These are phyloP conservation scores for Atta colombica DNA, from an alignment of 1,140 invertebrate species.

Conservation along the genomic window DNA sequence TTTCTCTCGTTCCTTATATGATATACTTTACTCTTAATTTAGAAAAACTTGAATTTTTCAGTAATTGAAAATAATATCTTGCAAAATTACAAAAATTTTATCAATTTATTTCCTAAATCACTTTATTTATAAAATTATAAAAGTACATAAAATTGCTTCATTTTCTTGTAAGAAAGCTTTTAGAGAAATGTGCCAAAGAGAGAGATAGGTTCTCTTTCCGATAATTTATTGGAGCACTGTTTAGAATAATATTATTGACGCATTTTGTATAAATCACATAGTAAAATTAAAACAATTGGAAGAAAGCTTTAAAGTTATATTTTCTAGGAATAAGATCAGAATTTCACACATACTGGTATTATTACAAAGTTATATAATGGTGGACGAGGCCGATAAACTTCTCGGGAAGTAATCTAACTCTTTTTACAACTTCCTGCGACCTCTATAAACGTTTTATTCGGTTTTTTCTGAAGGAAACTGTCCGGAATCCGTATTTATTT, in stretches of 20 bases:
- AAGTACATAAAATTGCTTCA: not conserved
- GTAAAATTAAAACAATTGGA: not conserved
- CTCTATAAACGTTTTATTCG: slow-evolving; percentile 29
- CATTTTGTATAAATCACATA: not conserved
- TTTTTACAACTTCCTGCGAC: slow-evolving; percentile 26
- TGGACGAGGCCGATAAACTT: not conserved
- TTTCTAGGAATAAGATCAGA: not conserved
- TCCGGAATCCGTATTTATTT: slow-evolving; percentile 64
- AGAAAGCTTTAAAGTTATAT: not conserved
- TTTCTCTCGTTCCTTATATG: not conserved
- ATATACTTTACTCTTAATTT: not conserved
- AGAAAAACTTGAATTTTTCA: not conserved
- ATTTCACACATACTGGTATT: slow-evolving; percentile 9
- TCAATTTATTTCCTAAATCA: no score
- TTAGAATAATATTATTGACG: not conserved
- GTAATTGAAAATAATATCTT: not conserved
- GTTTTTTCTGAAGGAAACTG: slow-evolving; percentile 2
- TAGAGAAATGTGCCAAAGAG: not conserved
- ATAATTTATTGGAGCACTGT: not conserved
- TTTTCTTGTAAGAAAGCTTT: not conserved
- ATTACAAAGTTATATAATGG: slow-evolving; percentile 19
- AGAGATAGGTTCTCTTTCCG: not conserved
- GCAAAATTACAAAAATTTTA: not conserved
- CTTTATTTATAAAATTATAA: no score
- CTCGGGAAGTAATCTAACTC: slow-evolving; percentile 32